These are phyloP conservation scores for Mirza zaza DNA, from an alignment of 2,113 vertebrate species.

Conservation along the genomic window DNA sequence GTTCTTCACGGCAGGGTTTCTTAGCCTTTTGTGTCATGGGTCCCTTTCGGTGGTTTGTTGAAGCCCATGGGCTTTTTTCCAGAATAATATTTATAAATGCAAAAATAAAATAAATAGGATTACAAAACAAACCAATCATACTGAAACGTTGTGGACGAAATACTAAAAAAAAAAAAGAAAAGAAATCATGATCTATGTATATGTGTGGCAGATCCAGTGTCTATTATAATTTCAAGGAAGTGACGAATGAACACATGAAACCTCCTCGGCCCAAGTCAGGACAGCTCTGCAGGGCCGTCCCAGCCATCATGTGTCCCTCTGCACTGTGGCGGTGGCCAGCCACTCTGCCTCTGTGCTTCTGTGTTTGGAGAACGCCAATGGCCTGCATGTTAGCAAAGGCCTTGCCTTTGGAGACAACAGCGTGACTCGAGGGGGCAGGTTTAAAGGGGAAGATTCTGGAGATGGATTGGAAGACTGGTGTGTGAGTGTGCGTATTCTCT, in stretches of 20 bases:
- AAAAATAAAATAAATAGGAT: slow-evolving; percentile 32
- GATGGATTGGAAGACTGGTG: background rate
- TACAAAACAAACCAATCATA: background rate
- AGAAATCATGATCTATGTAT: background rate
- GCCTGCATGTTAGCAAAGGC: background rate
- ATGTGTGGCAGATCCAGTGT: background rate
- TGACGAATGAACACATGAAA: background rate
- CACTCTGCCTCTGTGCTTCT: background rate
- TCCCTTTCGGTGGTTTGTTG: background rate
- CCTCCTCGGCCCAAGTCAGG: background rate
- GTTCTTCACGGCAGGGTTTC: background rate
- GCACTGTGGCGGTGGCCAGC: background rate
- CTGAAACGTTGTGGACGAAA: background rate
- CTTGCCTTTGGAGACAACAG: background rate
- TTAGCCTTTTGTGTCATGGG: background rate
- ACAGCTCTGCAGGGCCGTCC: background rate
- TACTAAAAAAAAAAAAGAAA: background rate
- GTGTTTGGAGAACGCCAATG: background rate
- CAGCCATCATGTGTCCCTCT: too few relatives aligned
- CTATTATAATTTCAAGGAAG: background rate
- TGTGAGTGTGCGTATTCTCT: background rate
- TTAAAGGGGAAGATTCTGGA: background rate
- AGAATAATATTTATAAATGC: background rate
- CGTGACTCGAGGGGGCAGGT: background rate
- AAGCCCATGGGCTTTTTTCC: background rate